Evolutionary conservation across 2,113 vertebrate genomes (phyloP).

Genomic region (Nerophis lumbriciformis): DNA sequence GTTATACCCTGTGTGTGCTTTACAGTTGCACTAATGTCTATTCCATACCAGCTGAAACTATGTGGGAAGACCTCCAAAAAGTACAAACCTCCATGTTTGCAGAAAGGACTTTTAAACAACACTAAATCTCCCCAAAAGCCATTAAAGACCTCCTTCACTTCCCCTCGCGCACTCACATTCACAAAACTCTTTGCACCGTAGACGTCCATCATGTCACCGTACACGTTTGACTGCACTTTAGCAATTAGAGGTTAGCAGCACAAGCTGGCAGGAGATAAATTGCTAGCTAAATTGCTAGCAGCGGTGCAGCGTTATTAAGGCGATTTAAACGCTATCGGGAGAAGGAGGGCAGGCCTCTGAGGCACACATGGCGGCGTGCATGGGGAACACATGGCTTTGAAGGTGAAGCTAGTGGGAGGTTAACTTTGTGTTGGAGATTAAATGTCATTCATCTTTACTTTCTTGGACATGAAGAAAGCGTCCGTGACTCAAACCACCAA

Average conservation of each 20-base stretch:
- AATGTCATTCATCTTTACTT: background rate
- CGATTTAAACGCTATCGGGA: background rate
- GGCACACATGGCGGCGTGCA: constrained; percentile 28
- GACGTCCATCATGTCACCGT: constrained; percentile 25
- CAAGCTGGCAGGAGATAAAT: constrained; percentile 45
- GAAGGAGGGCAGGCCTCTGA: constrained; percentile 27
- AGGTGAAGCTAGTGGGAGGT: constrained; percentile 1
- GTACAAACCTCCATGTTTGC: constrained; percentile 13
- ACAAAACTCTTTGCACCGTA: background rate
- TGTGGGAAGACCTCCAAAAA: constrained; percentile 24
- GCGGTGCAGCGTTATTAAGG: constrained; percentile 18
- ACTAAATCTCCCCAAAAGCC: constrained; percentile 35
- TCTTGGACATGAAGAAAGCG: background rate
- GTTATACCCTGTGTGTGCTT: background rate
- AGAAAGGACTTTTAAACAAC: constrained; percentile 32
- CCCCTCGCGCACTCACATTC: constrained; percentile 8
- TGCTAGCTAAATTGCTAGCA: constrained; percentile 48
- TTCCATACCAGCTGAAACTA: constrained; percentile 20
- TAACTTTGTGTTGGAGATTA: constrained; percentile 8
- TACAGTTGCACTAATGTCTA: constrained; percentile 14
- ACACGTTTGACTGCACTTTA: constrained; percentile 35
- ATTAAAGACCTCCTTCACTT: constrained; percentile 29
- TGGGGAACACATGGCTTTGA: constrained; percentile 49
- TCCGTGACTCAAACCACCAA: constrained; percentile 19
- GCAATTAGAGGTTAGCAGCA: constrained; percentile 45